phyloP scores from a whole-genome alignment of 2,797 vertebrate genomes.

The Tapera naevia region DNA sequence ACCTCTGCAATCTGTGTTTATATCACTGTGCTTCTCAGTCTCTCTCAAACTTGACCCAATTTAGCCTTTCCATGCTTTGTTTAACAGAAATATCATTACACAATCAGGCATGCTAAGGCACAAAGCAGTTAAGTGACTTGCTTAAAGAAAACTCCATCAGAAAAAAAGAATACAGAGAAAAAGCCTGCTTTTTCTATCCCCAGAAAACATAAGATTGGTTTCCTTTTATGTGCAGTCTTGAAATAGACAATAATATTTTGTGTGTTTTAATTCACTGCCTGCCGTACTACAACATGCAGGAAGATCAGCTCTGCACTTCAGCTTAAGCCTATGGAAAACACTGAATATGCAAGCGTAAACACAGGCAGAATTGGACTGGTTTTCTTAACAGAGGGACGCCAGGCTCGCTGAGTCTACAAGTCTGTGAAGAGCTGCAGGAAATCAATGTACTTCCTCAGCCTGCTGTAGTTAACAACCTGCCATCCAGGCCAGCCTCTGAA shows the following conservation, averaged over 20 bases:
- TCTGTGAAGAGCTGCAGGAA: neutral
- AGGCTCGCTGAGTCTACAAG: neutral
- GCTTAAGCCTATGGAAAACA: neutral
- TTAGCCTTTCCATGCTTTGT: neutral
- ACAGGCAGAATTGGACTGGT: neutral
- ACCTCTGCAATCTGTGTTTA: neutral
- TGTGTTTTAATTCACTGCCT: neutral
- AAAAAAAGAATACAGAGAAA: neutral
- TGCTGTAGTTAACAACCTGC: neutral
- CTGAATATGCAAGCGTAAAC: neutral
- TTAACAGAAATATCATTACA: neutral
- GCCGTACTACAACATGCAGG: neutral
- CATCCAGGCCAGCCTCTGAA: neutral
- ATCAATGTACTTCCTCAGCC: neutral
- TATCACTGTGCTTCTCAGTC: neutral
- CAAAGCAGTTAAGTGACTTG: neutral
- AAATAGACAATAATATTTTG: neutral
- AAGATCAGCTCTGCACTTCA: neutral
- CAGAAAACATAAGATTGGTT: neutral
- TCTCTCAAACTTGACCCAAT: neutral
- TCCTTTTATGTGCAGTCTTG: neutral
- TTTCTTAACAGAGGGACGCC: neutral
- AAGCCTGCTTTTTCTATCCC: neutral
- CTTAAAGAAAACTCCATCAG: neutral
- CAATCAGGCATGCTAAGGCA: neutral